phyloP scores from a whole-genome alignment of 1,140 invertebrate species.

The Lordiphosa stackelbergi region DNA sequence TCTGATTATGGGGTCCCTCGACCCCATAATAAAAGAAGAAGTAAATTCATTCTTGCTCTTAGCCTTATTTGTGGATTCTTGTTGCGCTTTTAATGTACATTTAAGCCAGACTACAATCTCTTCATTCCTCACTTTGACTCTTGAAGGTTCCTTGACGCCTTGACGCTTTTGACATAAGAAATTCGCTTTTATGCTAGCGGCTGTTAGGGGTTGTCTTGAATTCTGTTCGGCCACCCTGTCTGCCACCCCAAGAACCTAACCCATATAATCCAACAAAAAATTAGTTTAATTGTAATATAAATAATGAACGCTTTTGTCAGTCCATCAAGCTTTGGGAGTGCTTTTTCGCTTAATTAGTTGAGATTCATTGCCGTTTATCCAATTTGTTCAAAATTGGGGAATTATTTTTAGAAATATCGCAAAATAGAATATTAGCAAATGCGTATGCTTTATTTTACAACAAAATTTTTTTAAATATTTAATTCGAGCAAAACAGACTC shows the following conservation, averaged over 20 bases:
- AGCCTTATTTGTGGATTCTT: slow-evolving; percentile 49
- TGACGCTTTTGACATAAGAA: slow-evolving; percentile 27
- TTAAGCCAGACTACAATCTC: slow-evolving; percentile 38
- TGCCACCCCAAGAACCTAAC: background rate
- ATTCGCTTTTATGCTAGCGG: slow-evolving; percentile 47
- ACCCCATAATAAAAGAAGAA: background rate
- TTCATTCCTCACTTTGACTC: slow-evolving; percentile 25
- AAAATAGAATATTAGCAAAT: too few species aligned
- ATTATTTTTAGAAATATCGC: too few species aligned
- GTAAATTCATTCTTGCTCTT: slow-evolving; percentile 15
- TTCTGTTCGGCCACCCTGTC: slow-evolving; percentile 32
- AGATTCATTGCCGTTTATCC: slow-evolving; percentile 24
- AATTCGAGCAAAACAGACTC: too few species aligned
- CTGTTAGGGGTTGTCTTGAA: slow-evolving; percentile 41
- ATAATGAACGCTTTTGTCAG: slow-evolving; percentile 58
- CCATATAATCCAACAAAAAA: too few species aligned
- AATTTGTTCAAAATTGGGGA: too few species aligned
- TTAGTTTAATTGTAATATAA: slow-evolving; percentile 39
- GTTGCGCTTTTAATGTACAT: slow-evolving; percentile 66
- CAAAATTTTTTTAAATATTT: too few species aligned
- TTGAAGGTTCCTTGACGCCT: slow-evolving; percentile 66
- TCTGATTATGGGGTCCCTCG: slow-evolving; percentile 22
- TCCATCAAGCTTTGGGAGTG: slow-evolving; percentile 5
- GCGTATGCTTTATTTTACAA: too few species aligned
- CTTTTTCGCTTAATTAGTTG: slow-evolving; percentile 39